Conservation (phyloP, 2,113 vertebrate genomes). For the Chaetodon auriga region DNA sequence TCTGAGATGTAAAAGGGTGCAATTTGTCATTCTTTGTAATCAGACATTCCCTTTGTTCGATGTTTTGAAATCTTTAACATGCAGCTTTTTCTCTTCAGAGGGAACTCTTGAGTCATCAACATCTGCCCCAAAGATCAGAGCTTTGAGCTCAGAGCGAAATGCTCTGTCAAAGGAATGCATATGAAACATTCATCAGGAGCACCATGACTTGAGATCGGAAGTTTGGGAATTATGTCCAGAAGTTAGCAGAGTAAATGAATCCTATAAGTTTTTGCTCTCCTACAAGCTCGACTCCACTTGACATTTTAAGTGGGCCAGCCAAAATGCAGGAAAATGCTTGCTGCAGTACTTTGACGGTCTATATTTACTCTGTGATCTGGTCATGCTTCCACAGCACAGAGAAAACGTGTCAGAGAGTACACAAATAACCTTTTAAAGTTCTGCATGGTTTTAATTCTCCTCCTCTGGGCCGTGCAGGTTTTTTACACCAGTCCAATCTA, state of each 20-base stretch:
- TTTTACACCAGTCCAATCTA: slow-evolving; percentile 25
- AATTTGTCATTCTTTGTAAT: slow-evolving; percentile 62
- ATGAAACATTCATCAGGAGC: slow-evolving; percentile 72
- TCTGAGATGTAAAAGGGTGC: slow-evolving; percentile 3
- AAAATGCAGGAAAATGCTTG: slow-evolving; percentile 14
- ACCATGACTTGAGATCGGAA: slow-evolving; percentile 6
- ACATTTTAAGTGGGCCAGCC: slow-evolving; percentile 52
- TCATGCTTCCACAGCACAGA: slow-evolving; percentile 18
- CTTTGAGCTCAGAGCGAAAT: slow-evolving; percentile 53
- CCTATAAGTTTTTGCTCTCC: slow-evolving; percentile 15
- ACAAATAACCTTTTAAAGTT: slow-evolving; percentile 10
- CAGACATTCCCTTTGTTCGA: slow-evolving; percentile 62
- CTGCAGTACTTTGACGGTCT: slow-evolving; percentile 16
- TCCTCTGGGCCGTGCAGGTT: background rate
- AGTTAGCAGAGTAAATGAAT: slow-evolving; percentile 31
- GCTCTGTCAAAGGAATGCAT: slow-evolving; percentile 19
- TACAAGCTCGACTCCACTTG: slow-evolving; percentile 1
- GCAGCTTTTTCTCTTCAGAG: slow-evolving; percentile 23
- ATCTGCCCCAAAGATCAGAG: slow-evolving; percentile 56
- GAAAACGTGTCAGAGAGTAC: background rate
- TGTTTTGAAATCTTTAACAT: slow-evolving; percentile 37
- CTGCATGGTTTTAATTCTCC: background rate
- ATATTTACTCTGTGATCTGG: slow-evolving; percentile 24
- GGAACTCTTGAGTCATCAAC: slow-evolving; percentile 52
- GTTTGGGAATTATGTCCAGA: slow-evolving; percentile 34